Conservation (phyloP, 1,140 invertebrate genomes). For the Ceratoteleas bidentatus region DNA sequence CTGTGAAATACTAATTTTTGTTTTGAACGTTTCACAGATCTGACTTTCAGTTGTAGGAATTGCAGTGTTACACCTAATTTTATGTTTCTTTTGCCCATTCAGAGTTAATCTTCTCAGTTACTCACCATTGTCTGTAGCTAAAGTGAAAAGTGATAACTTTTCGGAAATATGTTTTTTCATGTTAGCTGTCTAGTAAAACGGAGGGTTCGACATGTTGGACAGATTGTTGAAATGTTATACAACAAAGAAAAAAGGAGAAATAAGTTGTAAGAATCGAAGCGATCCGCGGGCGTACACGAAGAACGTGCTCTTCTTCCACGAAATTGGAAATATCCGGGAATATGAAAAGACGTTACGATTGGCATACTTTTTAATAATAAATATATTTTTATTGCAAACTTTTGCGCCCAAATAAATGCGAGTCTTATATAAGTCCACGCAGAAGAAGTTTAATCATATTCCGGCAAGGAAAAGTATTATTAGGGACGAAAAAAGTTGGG, state of each 20-base stretch:
- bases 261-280: conserved; percentile 22
- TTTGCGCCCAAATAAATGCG: conserved; percentile 31
- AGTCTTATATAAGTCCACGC: conserved; percentile 16
- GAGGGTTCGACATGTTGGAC: too few relatives aligned
- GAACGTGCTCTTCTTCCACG: conserved; percentile 11
- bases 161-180: too few relatives aligned
- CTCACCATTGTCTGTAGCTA: too few relatives aligned
- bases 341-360: conserved; percentile 26
- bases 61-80: too few relatives aligned
- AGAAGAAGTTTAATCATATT: conserved; percentile 49
- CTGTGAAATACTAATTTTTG: too few relatives aligned
- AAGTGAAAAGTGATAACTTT: too few relatives aligned
- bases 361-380: conserved; percentile 49
- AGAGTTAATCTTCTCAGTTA: too few relatives aligned
- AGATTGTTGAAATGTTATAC: background rate
- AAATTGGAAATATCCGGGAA: conserved; percentile 13
- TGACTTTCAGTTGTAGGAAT: too few relatives aligned
- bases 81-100: too few relatives aligned
- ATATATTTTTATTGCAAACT: conserved; percentile 46
- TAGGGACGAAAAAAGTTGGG: conserved; percentile 26
- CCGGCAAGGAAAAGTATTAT: conserved; percentile 35
- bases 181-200: too few relatives aligned
- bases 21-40: too few relatives aligned
- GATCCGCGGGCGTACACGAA: conserved; percentile 8
- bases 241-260: background rate